Percentiles rank a stretch among this genome's conserved stretches.
Evolutionary conservation across 2,797 vertebrate species (phyloP).

Genomic region (Sorex maritimensis): DNA sequence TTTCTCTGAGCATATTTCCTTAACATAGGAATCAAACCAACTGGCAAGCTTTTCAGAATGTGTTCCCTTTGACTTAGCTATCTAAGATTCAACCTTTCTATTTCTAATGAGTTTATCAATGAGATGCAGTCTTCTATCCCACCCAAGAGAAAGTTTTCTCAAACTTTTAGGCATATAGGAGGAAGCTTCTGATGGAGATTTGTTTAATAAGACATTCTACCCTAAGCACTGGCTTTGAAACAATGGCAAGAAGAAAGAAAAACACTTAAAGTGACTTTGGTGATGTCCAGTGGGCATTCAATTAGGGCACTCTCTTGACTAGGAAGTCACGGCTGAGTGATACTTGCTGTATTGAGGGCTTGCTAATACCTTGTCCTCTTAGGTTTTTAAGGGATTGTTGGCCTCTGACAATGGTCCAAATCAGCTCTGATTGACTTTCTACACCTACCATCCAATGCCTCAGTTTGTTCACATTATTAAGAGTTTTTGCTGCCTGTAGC

Average conservation of each 20-base stretch:
- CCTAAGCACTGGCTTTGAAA: neutral
- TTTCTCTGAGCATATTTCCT: neutral
- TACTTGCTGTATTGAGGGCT: neutral
- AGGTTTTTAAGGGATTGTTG: neutral
- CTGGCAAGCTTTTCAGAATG: neutral
- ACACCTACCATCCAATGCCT: neutral
- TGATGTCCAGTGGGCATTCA: neutral
- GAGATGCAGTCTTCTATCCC: neutral
- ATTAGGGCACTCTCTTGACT: neutral
- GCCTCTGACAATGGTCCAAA: neutral
- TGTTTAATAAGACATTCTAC: neutral
- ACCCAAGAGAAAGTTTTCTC: too few relatives aligned
- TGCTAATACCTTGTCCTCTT: neutral
- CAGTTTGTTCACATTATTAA: neutral
- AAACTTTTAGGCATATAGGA: too few relatives aligned
- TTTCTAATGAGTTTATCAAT: neutral
- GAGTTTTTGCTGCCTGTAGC: neutral
- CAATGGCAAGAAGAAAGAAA: neutral
- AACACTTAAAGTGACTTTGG: neutral
- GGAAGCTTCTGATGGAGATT: neutral
- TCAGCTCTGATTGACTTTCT: neutral
- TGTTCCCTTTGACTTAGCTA: neutral
- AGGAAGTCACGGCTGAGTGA: neutral
- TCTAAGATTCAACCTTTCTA: neutral
- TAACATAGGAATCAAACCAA: neutral